Base-by-base conservation (phyloP, 2,797 vertebrate genomes). In the Silurus aristotelis region DNA sequence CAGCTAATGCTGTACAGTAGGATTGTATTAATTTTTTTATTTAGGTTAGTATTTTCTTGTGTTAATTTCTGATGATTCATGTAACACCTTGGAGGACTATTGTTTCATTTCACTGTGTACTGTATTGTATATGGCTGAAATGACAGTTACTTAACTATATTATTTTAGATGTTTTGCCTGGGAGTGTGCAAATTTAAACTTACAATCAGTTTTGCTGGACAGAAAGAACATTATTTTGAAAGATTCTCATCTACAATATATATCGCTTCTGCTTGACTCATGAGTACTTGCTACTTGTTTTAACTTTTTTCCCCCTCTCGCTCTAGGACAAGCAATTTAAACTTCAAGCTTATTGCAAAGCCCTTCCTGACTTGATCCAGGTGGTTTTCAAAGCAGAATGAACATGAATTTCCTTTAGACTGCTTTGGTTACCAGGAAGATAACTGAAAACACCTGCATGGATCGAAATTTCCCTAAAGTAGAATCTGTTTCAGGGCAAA, bases 311-410 rank as follows among this genome's bases (percentile, higher is more conserved):
- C 15, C 9, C 15, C n/a, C 10, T 52, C 55, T 38, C 3, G 58
- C 31, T 63, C 19, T 43, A 61, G 12, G 31, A 43, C 73, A 76
- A 10, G 55, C 56, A 55, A 31, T 77, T 77, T 10, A 19, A 19
- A 2, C 15, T 76, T 58, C 73, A 76, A 77, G 25, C 27, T 79
- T 79, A 79, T 61, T 79, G 76, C 27, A 78, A 43, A 63, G 76
- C 22, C 58, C 20, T 79, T 79, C 55, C 25, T 77, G 55, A 77
- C 55, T 31, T 77, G 25, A 58, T 78, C 31, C 76, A 61, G 31
- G 27, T 38, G 9, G n/a, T 73, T 71, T 60, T 31, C 60, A 13
- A 78, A 78, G 20, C 43, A 80, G 15, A n/a, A 80, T 48, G n/a
- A 27, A 19, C 43, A 66, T 27, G n/a, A 19, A 19, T 80, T 25